Base-by-base conservation (phyloP, 2,797 vertebrate species). In the Gobio occitaniae region DNA sequence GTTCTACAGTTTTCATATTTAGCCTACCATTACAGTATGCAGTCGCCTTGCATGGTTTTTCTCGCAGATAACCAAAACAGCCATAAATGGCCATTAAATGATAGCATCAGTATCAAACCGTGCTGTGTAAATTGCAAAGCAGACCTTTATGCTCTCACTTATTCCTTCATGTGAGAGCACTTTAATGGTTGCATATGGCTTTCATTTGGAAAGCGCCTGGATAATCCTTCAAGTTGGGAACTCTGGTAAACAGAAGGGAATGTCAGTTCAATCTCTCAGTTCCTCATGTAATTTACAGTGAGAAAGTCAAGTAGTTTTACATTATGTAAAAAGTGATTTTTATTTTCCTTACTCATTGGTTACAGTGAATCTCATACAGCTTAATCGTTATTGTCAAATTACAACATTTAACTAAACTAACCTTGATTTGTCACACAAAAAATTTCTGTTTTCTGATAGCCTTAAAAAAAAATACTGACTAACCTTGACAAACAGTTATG, bases 221-320 rank as follows among this genome's bases (percentile, higher is more conserved):
- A 88, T 87, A 90, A 90, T 89, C 85, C 69, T 81, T 54, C 70
- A 80, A 75, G 88, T 86, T 89, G 52, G 83, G 89, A 86, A 82
- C 52, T 89, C 83, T 82, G 59, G 83, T 82, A 78, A 86, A 72
- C 80, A 84, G 41, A 69, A 82, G 65, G 48, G 61, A 59, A 69
- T 80, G 69, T 71, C 25, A 54, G 41, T 61, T 61, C 65, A 74
- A 72, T 21, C 71, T 81, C 15, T 80, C 56, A 85, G 48, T 48
- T 72, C 16, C 61, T 79, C 16, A 16, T 29, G 17, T 80, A 38
- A 36, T 83, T 69, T 70, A 79, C 21, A 69, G 59, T 36, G 36
- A 72, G 77, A 48, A 19, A 25, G 70, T 56, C 6, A 75, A 63
- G 63, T 16, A 19, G 52, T 72, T 4, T 19, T 13, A 65, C 25